Evolutionary conservation across 2,113 vertebrate species (phyloP).

Genomic region (Ranitomeya imitator): DNA sequence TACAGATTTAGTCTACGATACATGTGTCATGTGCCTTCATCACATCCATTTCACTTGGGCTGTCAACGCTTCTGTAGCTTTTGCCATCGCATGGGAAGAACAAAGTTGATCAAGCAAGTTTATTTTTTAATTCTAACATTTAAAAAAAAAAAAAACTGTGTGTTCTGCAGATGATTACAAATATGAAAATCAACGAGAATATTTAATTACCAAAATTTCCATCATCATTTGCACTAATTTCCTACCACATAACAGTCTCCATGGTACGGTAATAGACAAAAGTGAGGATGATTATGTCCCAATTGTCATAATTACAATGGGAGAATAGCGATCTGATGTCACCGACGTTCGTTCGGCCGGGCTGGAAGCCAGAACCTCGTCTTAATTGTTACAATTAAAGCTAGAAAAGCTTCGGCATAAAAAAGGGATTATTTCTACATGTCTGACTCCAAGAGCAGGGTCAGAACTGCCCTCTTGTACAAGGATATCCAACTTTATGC

Average conservation of each 20-base stretch:
- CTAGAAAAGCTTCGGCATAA: neutral
- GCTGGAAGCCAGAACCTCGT: neutral
- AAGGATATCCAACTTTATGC: neutral
- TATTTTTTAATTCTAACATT: too few relatives aligned
- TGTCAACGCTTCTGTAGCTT: neutral
- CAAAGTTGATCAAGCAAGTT: neutral
- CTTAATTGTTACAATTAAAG: slow-evolving; percentile 37
- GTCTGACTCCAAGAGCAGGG: neutral
- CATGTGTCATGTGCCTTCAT: neutral
- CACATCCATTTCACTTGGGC: neutral
- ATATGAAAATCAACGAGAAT: neutral
- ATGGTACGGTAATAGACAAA: slow-evolving; percentile 24
- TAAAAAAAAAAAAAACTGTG: neutral
- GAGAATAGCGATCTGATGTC: neutral
- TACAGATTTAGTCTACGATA: neutral
- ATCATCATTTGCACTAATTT: slow-evolving; percentile 22
- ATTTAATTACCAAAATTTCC: neutral
- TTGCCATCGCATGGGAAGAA: neutral
- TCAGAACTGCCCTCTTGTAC: neutral
- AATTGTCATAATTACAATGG: slow-evolving; percentile 28
- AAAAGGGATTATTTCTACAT: slow-evolving; percentile 20
- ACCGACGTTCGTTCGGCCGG: neutral
- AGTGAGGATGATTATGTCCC: slow-evolving; percentile 20
- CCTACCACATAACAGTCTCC: neutral
- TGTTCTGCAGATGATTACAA: neutral